Conservation (phyloP, 2,113 vertebrate species). For the Sapayoa aenigma region DNA sequence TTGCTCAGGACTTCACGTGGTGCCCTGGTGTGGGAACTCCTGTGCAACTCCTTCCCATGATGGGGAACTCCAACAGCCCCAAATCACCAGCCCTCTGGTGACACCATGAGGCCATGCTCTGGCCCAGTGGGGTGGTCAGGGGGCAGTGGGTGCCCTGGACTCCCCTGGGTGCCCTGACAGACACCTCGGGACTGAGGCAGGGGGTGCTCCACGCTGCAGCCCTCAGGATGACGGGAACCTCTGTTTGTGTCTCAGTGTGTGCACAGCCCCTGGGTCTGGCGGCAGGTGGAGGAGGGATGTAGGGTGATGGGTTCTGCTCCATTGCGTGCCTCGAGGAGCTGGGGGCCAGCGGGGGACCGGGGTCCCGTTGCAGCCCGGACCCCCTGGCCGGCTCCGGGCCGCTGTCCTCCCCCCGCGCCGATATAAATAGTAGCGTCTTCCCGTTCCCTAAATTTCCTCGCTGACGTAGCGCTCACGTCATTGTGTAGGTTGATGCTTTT, state of each 20-base stretch:
- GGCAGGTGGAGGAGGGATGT: neutral
- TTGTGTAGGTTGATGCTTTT: slow-evolving; percentile 72
- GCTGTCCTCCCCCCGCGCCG: slow-evolving; percentile 24
- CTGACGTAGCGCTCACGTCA: slow-evolving; percentile 69
- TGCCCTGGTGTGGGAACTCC: neutral
- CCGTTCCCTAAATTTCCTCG: slow-evolving; percentile 66
- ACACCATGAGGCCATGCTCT: fast-evolving
- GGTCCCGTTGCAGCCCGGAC: neutral
- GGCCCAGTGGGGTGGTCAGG: fast-evolving
- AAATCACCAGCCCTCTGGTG: too few species aligned
- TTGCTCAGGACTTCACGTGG: neutral
- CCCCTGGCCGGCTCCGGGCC: neutral
- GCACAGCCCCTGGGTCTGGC: too few species aligned
- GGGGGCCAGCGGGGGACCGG: too few species aligned
- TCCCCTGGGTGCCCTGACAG: neutral
- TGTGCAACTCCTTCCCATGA: too few species aligned
- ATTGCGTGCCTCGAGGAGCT: neutral
- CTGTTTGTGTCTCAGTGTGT: neutral
- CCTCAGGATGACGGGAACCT: too few species aligned
- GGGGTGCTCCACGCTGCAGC: neutral
- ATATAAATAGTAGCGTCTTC: slow-evolving; percentile 69
- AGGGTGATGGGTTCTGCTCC: neutral
- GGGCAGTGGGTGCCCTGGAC: fast-evolving
- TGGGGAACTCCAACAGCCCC: neutral
- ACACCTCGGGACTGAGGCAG: neutral